Percentiles rank a stretch among this genome's conserved stretches.
Conservation (phyloP, 2,888 invertebrate species). For the Chesias legatella region DNA sequence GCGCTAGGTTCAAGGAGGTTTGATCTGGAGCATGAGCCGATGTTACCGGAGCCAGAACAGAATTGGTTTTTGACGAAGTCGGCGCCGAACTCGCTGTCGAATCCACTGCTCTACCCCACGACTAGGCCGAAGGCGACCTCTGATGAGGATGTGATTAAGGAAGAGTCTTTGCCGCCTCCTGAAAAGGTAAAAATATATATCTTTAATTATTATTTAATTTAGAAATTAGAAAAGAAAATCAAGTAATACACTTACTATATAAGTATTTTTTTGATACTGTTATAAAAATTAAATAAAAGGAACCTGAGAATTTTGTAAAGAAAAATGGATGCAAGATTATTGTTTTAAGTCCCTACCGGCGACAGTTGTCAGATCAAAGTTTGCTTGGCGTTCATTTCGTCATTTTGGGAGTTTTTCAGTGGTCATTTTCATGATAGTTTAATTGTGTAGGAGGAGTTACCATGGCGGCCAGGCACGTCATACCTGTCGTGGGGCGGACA, state of each 20-base stretch:
- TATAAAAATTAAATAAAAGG: too few species aligned
- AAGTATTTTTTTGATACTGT: too few species aligned
- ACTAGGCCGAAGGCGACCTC: constrained; percentile 48
- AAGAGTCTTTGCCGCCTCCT: constrained; percentile 50
- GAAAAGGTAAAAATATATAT: constrained; percentile 54
- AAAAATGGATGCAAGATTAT: too few species aligned
- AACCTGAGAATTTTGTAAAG: too few species aligned
- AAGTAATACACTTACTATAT: too few species aligned
- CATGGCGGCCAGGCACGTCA: constrained; percentile 61
- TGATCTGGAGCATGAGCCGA: constrained; percentile 74
- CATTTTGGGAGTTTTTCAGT: too few species aligned
- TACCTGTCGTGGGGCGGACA: constrained; percentile 85
- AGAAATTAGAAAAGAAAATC: too few species aligned
- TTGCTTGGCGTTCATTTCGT: too few species aligned
- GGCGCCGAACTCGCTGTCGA: constrained; percentile 88
- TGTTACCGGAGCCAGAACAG: constrained; percentile 71
- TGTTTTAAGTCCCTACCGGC: too few species aligned
- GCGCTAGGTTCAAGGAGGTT: constrained; percentile 74
- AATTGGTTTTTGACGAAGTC: constrained; percentile 92
- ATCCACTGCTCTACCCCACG: constrained; percentile 67
- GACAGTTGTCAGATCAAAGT: too few species aligned
- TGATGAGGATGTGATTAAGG: constrained; percentile 62
- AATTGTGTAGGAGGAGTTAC: constrained; percentile 49
- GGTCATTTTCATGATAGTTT: neutral
- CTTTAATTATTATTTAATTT: too few species aligned